Conservation (phyloP, 1,140 invertebrate species). For the Tenebrio molitor region DNA sequence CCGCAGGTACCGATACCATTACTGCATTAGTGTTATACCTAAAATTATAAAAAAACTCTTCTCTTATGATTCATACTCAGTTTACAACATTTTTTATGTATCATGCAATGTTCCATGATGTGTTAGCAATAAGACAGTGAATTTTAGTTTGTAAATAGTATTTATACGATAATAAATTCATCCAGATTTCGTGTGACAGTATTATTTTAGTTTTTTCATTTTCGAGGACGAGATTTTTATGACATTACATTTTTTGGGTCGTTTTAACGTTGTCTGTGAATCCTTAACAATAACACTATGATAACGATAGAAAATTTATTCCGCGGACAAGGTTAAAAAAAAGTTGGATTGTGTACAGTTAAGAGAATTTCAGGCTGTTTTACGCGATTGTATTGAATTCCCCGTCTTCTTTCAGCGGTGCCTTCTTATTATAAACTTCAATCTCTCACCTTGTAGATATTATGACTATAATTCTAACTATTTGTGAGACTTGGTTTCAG, state of each 20-base stretch:
- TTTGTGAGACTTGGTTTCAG: constrained; percentile 41
- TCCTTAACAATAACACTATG: not conserved
- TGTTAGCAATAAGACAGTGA: constrained; percentile 50
- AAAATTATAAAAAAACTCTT: constrained; percentile 11
- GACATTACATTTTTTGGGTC: not conserved
- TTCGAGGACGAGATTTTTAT: constrained; percentile 3
- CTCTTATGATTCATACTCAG: constrained; percentile 5
- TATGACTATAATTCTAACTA: constrained; percentile 46
- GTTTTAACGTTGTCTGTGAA: constrained; percentile 33
- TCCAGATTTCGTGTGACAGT: constrained; percentile 45
- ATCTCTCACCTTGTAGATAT: constrained; percentile 62
- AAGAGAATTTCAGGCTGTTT: constrained; percentile 54
- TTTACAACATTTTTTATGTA: constrained; percentile 17
- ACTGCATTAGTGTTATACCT: constrained; percentile 30
- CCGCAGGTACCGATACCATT: constrained; percentile 32
- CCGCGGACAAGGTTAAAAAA: constrained; percentile 16
- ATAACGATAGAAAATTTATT: not conserved
- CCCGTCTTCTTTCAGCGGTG: constrained; percentile 67
- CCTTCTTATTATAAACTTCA: constrained; percentile 65
- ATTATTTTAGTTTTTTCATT: constrained; percentile 22
- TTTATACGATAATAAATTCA: constrained; percentile 44
- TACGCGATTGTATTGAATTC: constrained; percentile 58
- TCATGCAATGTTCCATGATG: constrained; percentile 44
- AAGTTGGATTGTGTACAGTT: constrained; percentile 10
- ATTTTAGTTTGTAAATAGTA: constrained; percentile 49